Evolutionary conservation across 2,113 vertebrate genomes (phyloP), one percentile per base, ranked within the genome.

Genomic region (Sinocyclocheilus grahami): DNA sequence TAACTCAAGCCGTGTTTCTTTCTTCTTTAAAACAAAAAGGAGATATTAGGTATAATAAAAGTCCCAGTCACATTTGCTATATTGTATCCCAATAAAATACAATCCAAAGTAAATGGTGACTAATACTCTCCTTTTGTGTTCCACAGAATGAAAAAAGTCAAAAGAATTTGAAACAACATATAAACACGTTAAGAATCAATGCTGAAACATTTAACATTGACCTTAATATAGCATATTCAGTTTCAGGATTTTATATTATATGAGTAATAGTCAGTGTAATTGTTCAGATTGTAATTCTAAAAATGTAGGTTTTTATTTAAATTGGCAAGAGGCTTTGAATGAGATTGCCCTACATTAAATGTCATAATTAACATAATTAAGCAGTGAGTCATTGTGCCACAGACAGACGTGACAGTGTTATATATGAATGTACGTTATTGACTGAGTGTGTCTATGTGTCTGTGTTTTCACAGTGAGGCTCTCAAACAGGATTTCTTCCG

Each of bases 401-500:
- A 85, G 14, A 48, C 4, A 55, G 24, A 20, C 9, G 69, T 39
- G 69, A 9, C 7, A 33, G 48, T 53, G 48, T 30, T 78, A 24
- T 53, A 8, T 11, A 4, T 53, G 74, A 22, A 24, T 51, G 22
- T n/a, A 72, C 2, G n/a, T 37, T 72, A 18, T 72, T 6, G 30
- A 8, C 30, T 10, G 30, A 22, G 55, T 80, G 55, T 39, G 18
- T 79, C 3, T 33, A 10, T 37, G 14, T 83, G 65, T 71, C 37
- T 82, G 14, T 85, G 4, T 83, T 83, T 80, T 83, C 22, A 12
- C 88, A 94, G 95, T 85, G 93, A 95, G 8, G 82, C 91, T 69
- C 91, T 99, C 91, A 93, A 92, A 89, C 94, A 62, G 53, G 97
- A 99, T 91, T 99, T 95, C 93, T 99, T 99, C 91, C 94, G 92